These are phyloP conservation scores for Paracyclopina nana DNA, from an alignment of 1,140 invertebrate species.

Conservation along the genomic window DNA sequence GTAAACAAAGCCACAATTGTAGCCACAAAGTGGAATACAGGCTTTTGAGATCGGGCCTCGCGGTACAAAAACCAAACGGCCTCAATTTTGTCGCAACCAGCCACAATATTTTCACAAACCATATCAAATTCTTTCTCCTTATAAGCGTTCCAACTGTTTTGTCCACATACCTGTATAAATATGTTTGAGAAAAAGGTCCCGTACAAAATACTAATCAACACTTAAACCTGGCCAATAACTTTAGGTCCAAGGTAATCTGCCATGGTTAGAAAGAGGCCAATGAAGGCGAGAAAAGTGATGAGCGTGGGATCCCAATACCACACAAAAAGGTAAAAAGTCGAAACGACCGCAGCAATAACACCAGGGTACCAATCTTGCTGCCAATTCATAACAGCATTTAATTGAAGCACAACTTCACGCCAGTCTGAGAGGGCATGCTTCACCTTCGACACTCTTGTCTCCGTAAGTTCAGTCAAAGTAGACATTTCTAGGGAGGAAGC, in stretches of 20 bases:
- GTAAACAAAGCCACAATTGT: not conserved
- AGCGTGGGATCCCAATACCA: conserved; percentile 1
- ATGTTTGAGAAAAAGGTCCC: not conserved
- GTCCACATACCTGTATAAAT: conserved; percentile 7
- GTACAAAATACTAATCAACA: no score
- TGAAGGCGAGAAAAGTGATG: not conserved
- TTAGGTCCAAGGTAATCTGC: conserved; percentile 6
- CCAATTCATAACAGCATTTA: conserved; percentile 26
- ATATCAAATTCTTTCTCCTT: conserved; percentile 9
- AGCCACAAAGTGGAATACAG: conserved; percentile 4
- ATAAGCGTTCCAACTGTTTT: not conserved
- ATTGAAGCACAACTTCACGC: conserved; percentile 25
- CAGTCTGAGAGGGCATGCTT: conserved; percentile 26
- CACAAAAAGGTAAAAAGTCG: conserved; percentile 26
- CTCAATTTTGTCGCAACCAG: not conserved
- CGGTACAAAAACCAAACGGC: not conserved
- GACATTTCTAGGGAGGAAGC: not conserved
- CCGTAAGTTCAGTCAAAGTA: not conserved
- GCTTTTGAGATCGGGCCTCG: not conserved
- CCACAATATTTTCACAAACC: conserved; percentile 6
- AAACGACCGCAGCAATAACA: conserved; percentile 24
- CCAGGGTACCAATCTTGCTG: conserved; percentile 26
- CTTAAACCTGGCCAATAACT: conserved; percentile 3
- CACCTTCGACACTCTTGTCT: not conserved
- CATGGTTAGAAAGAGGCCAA: not conserved